Evolutionary conservation across 2,888 invertebrate genomes (phyloP).

Genomic region (Spatulosminthurus flaviceps): DNA sequence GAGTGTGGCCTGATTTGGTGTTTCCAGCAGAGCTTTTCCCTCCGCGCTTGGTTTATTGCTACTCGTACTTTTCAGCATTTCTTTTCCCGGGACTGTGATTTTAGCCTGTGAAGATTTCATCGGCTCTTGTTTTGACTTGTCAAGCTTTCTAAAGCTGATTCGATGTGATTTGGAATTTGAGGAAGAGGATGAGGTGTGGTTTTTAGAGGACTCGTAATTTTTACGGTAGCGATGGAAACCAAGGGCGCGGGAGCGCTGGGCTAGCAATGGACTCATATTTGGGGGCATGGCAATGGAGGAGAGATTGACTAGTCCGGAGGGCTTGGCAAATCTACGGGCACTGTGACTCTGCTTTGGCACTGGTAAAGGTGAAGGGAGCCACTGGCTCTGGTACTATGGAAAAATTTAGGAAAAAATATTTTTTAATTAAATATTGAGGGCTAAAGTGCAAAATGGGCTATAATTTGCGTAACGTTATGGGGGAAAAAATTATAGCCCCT

Average conservation of each 20-base stretch:
- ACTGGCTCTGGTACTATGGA: too few relatives aligned
- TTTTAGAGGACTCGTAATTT: background rate
- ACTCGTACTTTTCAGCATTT: conserved; percentile 13
- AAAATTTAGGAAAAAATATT: too few relatives aligned
- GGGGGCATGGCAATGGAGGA: conserved; percentile 11
- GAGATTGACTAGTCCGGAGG: conserved; percentile 17
- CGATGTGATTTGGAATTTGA: background rate
- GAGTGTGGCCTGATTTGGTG: background rate
- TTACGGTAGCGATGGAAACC: conserved; percentile 23
- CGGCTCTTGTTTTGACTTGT: background rate
- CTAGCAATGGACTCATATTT: background rate
- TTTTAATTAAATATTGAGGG: too few relatives aligned
- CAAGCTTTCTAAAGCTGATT: background rate
- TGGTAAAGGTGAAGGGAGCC: conserved; percentile 48
- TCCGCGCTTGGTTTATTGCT: conserved; percentile 10
- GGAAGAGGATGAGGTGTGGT: background rate
- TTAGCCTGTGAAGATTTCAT: background rate
- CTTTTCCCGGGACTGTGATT: too few relatives aligned
- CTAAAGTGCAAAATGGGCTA: too few relatives aligned
- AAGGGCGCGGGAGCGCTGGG: background rate
- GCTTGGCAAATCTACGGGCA: conserved; percentile 54
- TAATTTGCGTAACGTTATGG: too few relatives aligned
- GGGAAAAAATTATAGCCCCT: too few relatives aligned
- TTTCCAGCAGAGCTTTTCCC: background rate
- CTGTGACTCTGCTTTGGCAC: conserved; percentile 56